Evolutionary conservation across 2,888 invertebrate species (phyloP), one percentile per base, ranked within the genome.

Genomic region (Synergus japonicus): DNA sequence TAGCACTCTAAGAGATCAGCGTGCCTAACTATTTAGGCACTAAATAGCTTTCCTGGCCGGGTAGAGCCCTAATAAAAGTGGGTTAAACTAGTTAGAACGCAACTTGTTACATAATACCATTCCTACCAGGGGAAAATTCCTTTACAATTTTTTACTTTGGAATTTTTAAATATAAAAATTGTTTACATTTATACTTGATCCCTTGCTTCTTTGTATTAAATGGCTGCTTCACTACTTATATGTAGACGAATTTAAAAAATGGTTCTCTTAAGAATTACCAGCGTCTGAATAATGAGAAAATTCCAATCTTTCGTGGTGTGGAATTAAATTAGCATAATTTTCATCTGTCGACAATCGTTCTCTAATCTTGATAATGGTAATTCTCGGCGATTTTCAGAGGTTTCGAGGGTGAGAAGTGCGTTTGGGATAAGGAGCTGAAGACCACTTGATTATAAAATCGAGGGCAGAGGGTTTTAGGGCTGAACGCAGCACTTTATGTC

Each of bases 381-480:
- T 73, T 54, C 49, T 37, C 54, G 22, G 44, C 22, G 44, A n/a
- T 54, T 54, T 73, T 29, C 54, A 22, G 18, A 49, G 46, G 9
- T n/a, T 37, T 37, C n/a, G 49, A 54, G 73, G 54, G 37, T 54
- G 73, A 54, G 54, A 54, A 54, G 73, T 73, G 73, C 73, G 73
- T 73, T 54, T 37, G 73, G 10, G 13, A 37, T 29, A n/a, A 73
- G 60, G 5, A 37, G 73, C 73, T 73, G 10, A 37, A 49, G 73
- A 22, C 49, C 73, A 73, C 73, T 73, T 54, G 29, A 73, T 73
- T 73, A 54, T 73, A 73, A 73, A 73, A 73, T 10, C 4, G n/a
- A n/a, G 54, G 8, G 54, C 13, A 49, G 54, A 49, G 49, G 22
- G 15, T 37, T 73, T 54, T 37, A 73, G 49, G 73, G 73, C 54